Evolutionary conservation across 1,140 invertebrate species (phyloP), one percentile per base, ranked within the genome.

Genomic region (Pogonomyrmex barbatus): DNA sequence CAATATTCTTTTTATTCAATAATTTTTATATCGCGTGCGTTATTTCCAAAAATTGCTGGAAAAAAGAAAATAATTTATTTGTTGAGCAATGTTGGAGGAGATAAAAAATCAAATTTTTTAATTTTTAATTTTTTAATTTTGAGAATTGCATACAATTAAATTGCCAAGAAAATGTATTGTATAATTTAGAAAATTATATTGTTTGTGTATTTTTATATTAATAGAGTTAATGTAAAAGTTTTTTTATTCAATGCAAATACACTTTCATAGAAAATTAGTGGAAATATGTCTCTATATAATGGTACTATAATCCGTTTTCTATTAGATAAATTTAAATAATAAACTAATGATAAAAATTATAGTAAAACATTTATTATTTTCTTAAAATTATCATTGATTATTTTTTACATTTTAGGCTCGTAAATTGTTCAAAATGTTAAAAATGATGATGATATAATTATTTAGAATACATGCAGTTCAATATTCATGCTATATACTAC

Each of bases 141-240:
- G n/a, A 36, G 10, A 73, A 47, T 63, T 12, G 10, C 10, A 6
- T 6, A 8, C 24, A 60, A 60, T 60, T 17, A 42, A 60, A 76
- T 12, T 60, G 12, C 5, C 36, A 58, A 58, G 12, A 42, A 76
- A 33, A 33, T n/a, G 4, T 2, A 8, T 54, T 42, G 24, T 36
- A 33, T 62, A 42, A 6, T 58, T 12, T 2, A 75, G 58, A 47
- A 14, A 17, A 71, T 50, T 5, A 0, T 50, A 71, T 36, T 52
- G n/a, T n/a, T n/a, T n/a, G n/a, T n/a, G 14, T 52, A n/a, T 4
- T 71, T 52, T n/a, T n/a, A 71, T 30, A 71, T 67, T 67, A 67
- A 39, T 39, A 12, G 14, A 42, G 12, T n/a, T n/a, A n/a, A n/a
- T 71, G 33, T 36, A 71, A 54, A 58, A 71, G 30, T 71, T 71